A percentile compares a stretch with the other conserved stretches of the same genome.
These are phyloP conservation scores for Pharmacophagus antenor DNA, from an alignment of 2,888 invertebrate species.

Conservation along the genomic window DNA sequence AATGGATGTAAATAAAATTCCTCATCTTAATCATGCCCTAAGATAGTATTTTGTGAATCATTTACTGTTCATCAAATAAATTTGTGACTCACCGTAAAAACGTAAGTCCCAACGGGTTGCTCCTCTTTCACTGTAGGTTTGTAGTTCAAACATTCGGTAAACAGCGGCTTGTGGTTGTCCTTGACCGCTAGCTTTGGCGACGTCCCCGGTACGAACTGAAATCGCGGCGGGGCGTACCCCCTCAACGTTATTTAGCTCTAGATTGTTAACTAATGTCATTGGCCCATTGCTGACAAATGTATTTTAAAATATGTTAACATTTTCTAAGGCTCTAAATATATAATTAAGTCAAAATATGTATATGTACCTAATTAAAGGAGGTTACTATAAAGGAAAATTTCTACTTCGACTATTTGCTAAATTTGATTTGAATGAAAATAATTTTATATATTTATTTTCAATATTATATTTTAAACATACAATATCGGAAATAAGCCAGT, in stretches of 20 bases:
- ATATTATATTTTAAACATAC: neutral
- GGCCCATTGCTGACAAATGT: slow-evolving; percentile 19
- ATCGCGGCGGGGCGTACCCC: slow-evolving; percentile 52
- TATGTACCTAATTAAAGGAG: too few relatives aligned
- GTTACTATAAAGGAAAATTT: neutral
- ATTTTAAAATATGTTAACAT: neutral
- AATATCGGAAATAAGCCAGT: slow-evolving; percentile 18
- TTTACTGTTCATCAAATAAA: neutral
- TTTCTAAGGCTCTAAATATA: neutral
- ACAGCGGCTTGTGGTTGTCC: slow-evolving; percentile 93
- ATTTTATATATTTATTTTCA: too few relatives aligned
- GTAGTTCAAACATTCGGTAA: slow-evolving; percentile 91
- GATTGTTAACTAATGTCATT: slow-evolving; percentile 7
- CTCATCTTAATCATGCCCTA: neutral
- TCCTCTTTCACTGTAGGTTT: slow-evolving; percentile 91
- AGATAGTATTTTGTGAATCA: neutral
- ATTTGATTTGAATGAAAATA: too few relatives aligned
- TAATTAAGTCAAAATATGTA: too few relatives aligned
- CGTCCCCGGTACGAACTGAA: slow-evolving; percentile 65
- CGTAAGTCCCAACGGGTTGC: slow-evolving; percentile 85
- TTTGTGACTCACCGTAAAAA: slow-evolving; percentile 83
- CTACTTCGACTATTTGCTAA: neutral
- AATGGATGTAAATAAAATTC: neutral
- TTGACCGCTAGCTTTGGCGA: slow-evolving; percentile 69
- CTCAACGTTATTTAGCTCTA: slow-evolving; percentile 44